These are phyloP conservation scores for Labeo catla DNA, from an alignment of 2,113 vertebrate genomes.

Conservation along the genomic window DNA sequence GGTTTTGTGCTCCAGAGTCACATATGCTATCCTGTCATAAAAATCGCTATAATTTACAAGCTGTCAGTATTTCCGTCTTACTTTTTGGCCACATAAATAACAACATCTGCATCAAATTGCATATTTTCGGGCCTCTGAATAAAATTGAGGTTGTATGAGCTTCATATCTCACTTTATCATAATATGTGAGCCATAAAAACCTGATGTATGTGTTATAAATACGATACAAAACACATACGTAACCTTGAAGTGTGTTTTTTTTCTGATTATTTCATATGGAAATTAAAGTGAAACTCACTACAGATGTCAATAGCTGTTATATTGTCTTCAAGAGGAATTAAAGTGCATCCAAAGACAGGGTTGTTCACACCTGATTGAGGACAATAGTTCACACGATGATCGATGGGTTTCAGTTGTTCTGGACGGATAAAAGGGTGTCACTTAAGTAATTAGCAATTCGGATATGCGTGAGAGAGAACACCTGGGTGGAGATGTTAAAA, in stretches of 20 bases:
- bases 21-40: too few relatives aligned
- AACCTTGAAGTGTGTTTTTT: too few relatives aligned
- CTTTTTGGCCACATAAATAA: neutral
- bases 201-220: neutral
- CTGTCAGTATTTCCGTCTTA: neutral
- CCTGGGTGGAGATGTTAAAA: neutral
- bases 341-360: neutral
- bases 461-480: neutral
- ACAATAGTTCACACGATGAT: neutral
- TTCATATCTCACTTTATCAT: neutral
- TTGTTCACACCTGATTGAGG: neutral
- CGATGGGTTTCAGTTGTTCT: conserved; percentile 5
- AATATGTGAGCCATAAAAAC: neutral
- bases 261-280: too few relatives aligned
- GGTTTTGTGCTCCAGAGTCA: too few relatives aligned
- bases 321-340: neutral
- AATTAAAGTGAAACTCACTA: neutral
- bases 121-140: neutral
- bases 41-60: neutral
- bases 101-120: neutral
- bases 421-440: neutral
- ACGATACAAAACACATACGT: too few relatives aligned
- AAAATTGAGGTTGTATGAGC: neutral
- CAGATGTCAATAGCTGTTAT: neutral
- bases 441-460: neutral